A percentile compares a stretch with the other conserved stretches of the same genome.
phyloP scores from a whole-genome alignment of 92 coral and sea anemone species.

The Siderastrea radians region DNA sequence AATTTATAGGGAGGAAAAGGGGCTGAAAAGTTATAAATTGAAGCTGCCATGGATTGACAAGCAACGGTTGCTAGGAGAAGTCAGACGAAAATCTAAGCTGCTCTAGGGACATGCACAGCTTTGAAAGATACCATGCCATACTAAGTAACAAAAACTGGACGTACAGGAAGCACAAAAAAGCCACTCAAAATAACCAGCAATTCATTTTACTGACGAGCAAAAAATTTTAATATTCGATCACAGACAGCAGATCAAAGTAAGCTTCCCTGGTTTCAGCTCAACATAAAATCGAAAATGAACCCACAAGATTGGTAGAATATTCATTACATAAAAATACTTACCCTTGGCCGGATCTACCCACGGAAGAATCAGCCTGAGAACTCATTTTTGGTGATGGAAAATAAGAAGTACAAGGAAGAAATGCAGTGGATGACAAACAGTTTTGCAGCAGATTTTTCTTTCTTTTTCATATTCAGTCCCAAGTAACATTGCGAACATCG shows the following conservation, averaged over 20 bases:
- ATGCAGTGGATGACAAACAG: background rate
- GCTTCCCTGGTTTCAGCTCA: background rate
- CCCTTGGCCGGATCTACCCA: constrained; percentile 26
- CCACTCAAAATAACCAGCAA: too few relatives aligned
- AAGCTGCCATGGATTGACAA: too few relatives aligned
- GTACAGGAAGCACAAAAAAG: too few relatives aligned
- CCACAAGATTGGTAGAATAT: background rate
- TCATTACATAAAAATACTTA: background rate
- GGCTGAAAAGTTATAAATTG: background rate
- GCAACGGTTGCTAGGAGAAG: constrained; percentile 25
- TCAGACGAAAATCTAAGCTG: background rate
- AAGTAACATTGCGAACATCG: background rate
- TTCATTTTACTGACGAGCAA: too few relatives aligned
- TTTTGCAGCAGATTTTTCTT: constrained; percentile 1
- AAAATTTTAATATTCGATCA: too few relatives aligned
- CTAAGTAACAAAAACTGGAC: background rate
- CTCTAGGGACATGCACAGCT: too few relatives aligned
- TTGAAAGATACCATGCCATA: too few relatives aligned
- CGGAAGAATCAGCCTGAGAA: constrained; percentile 28
- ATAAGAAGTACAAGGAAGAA: background rate
- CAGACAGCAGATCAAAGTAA: background rate
- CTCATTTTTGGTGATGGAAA: constrained; percentile 13
- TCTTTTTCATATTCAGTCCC: background rate
- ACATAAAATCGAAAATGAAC: too few relatives aligned
- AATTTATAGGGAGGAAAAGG: too few relatives aligned